phyloP scores from a whole-genome alignment of 1,140 invertebrate species.

The Drosophila arizonae region DNA sequence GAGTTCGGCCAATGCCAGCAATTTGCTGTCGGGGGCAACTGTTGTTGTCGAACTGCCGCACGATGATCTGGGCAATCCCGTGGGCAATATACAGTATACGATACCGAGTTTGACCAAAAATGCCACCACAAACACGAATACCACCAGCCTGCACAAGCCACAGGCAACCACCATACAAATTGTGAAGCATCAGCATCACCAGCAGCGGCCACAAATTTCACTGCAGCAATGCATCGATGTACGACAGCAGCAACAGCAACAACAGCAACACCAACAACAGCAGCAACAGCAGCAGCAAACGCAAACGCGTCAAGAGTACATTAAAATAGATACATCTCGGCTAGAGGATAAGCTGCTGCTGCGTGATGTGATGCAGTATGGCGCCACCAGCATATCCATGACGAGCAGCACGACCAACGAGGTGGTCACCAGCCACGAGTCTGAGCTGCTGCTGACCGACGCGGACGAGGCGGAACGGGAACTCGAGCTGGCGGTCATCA shows the following conservation, averaged over 20 bases:
- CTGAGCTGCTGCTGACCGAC: constrained; percentile 61
- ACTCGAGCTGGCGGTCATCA: constrained; percentile 61
- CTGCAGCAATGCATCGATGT: constrained; percentile 58
- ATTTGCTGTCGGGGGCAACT: constrained; percentile 64
- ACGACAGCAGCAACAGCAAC: constrained; percentile 42
- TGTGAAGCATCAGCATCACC: constrained; percentile 69
- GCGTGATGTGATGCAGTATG: constrained; percentile 80
- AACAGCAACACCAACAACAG: constrained; percentile 38
- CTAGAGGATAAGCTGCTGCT: constrained; percentile 75
- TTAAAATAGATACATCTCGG: constrained; percentile 74
- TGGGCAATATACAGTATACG: constrained; percentile 77
- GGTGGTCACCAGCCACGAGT: constrained; percentile 54
- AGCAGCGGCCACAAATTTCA: constrained; percentile 59
- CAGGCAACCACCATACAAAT: constrained; percentile 74
- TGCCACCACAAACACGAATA: constrained; percentile 61
- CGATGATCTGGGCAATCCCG: constrained; percentile 73
- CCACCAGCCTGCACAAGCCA: constrained; percentile 61
- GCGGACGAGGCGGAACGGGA: constrained; percentile 67
- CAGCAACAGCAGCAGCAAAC: constrained; percentile 33
- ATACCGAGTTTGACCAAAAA: constrained; percentile 71
- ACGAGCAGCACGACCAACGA: constrained; percentile 46
- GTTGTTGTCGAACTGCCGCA: constrained; percentile 78
- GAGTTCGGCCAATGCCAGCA: constrained; percentile 40
- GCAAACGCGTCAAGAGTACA: constrained; percentile 63
- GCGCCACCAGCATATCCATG: constrained; percentile 60